Base-by-base conservation (phyloP, 2,797 vertebrate genomes). In the Parauchenoglanis punctatus region DNA sequence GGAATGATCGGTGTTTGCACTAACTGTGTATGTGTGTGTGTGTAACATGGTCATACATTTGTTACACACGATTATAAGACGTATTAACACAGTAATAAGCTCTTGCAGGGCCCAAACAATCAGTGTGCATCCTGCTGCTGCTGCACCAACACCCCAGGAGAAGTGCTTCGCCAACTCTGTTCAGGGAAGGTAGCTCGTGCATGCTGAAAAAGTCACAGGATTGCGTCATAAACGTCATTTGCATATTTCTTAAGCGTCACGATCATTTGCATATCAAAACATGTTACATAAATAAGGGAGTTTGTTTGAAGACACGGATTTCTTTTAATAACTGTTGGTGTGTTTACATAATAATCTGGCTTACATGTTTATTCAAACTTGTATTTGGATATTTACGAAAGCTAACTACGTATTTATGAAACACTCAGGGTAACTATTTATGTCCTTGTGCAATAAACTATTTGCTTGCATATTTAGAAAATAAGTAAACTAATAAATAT, bases 21-120 rank as follows among this genome's bases (percentile, higher is more conserved):
- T 73, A 46, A 12, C 25, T 10, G 72, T 75, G 11, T 77, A 1
- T 25, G 18, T 31, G 72, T 75, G 40, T 75, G 72, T 56, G 13
- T 44, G 35, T 49, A 17, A 35, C 44, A 49, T 7, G 40, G 7
- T 2, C 44, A 10, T 46, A 46, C 1, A 6, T 13, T 15, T 44
- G 20, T 44, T 81, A 61, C 25, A 28, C 61, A 82, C 23, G 40
- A 20, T 52, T 49, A 83, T 67, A 31, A 49, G 44, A 6, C 15
- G 81, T 67, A 52, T 25, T 83, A 67, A 49, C 4, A 20, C 3
- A 54, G 28, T 5, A 58, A 72, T 84, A 58, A 84, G 31, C 18
- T 70, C n/a, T n/a, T 56, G 2, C 18, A 56, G 67, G 82, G 81
- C 82, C 82, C 82, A 40, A 54, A 56, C 46, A 72, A 15, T 68